Evolutionary conservation across 2,888 invertebrate genomes (phyloP), one percentile per base, ranked within the genome.

Genomic region (Agrotis puta): DNA sequence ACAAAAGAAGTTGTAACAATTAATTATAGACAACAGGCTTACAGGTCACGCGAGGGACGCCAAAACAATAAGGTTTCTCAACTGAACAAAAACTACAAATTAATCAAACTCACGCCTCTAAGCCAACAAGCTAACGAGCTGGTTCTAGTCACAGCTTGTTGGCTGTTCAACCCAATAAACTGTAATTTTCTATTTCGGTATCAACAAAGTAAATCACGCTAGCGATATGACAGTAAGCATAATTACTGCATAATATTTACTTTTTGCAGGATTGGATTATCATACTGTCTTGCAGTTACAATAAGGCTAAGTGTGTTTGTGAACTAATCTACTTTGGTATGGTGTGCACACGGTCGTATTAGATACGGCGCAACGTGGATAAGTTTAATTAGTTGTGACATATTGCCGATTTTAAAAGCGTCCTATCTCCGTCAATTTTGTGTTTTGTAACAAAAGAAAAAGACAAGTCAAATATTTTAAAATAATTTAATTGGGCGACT

Each of bases 61-160:
- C 72, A 76, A 85, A 74, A 83, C 77, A 76, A 70, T 80, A 75
- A 68, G 57, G 81, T 82, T 85, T 85, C 81, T 63, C 67, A 72
- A 70, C 63, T 50, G 50, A 43, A 13, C 33, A 83, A 83, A 83
- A 85, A 85, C 64, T 13, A 69, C 67, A 80, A 69, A 79, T 85
- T 74, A 85, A 85, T 85, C 70, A 85, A 79, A 68, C n/a, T 70
- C 67, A 64, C 78, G 64, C 81, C 58, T 20, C 22, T 18, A 27
- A 39, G 39, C 39, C 39, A 39, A 39, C 51, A 22, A 53, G 24
- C 27, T 20, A 24, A 13, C 56, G 18, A 51, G 43, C 79, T 7
- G 65, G 84, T 80, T 83, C 48, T 16, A 53, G 68, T 68, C 62
- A 80, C 81, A 68, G 63, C 22, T 22, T 14, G 58, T 27, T 79